These are phyloP conservation scores for Gobiocypris rarus DNA, from an alignment of 2,113 vertebrate species.

Conservation along the genomic window DNA sequence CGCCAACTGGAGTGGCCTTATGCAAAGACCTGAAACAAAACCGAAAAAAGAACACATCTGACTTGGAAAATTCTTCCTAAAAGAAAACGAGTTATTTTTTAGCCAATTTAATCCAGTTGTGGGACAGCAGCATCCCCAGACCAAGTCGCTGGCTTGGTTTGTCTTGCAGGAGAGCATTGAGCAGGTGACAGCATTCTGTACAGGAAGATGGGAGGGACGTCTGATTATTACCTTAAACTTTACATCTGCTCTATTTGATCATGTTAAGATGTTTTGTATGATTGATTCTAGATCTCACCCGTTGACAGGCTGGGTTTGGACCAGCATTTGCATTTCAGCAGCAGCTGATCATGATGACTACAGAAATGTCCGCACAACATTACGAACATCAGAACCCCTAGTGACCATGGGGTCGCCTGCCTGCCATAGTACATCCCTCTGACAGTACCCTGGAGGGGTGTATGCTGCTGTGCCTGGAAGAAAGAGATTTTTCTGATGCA, in stretches of 20 bases:
- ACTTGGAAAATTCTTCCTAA: background rate
- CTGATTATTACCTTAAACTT: background rate
- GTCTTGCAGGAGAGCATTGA: background rate
- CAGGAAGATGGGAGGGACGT: background rate
- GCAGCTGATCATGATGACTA: no score
- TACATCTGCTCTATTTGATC: background rate
- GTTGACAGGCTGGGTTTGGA: no score
- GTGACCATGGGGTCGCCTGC: no score
- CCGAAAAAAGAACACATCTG: no score
- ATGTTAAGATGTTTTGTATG: background rate
- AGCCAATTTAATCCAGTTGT: background rate
- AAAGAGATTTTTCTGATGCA: background rate
- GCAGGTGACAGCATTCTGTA: background rate
- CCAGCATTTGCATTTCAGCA: no score
- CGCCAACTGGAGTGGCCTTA: background rate
- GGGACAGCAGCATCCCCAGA: background rate
- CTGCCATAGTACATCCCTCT: background rate
- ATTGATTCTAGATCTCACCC: background rate
- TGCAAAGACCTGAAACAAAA: background rate
- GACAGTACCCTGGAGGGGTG: background rate
- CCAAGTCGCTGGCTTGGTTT: background rate
- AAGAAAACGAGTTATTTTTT: background rate
- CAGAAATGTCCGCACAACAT: no score
- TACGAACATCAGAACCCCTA: no score
- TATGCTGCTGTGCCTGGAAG: background rate